Conservation (phyloP, 2,888 invertebrate species). For the Melipona beecheii region DNA sequence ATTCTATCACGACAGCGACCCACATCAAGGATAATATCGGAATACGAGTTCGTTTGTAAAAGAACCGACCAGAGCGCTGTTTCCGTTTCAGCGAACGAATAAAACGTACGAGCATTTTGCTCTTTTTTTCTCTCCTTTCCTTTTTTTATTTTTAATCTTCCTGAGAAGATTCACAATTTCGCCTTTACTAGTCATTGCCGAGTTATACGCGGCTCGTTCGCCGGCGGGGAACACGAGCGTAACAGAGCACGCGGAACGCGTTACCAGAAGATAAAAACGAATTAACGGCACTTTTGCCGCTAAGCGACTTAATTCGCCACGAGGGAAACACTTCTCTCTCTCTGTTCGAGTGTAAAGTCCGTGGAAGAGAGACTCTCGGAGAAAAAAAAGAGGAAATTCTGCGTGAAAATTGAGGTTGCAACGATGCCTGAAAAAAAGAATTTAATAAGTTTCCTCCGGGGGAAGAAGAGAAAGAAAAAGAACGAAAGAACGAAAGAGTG, state of each 20-base stretch:
- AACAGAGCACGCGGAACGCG: not conserved
- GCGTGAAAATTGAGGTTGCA: not conserved
- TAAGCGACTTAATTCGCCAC: not conserved
- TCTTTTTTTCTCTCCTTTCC: not conserved
- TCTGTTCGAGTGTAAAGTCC: not conserved
- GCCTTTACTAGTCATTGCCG: conserved; percentile 42
- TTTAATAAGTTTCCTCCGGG: not conserved
- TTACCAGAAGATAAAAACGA: not conserved
- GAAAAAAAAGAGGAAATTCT: too few relatives aligned
- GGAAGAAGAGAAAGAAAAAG: not conserved
- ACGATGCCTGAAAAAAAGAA: not conserved
- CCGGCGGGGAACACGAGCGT: not conserved
- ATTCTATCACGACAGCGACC: not conserved
- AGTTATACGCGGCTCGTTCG: conserved; percentile 18
- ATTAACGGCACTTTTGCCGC: not conserved
- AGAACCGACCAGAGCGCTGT: too few relatives aligned
- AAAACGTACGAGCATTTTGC: conserved; percentile 9
- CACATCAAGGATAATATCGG: conserved; percentile 6
- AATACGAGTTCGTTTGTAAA: conserved; percentile 23
- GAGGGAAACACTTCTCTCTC: too few relatives aligned
- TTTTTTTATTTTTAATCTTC: conserved; percentile 34
- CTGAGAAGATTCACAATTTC: not conserved
- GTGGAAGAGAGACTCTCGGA: too few relatives aligned
- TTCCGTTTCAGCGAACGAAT: conserved; percentile 35
- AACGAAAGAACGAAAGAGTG: too few relatives aligned